Percentiles rank a stretch among this genome's conserved stretches.
These are phyloP conservation scores for Tanytarsus gracilentus DNA, from an alignment of 2,888 invertebrate genomes.

Conservation along the genomic window DNA sequence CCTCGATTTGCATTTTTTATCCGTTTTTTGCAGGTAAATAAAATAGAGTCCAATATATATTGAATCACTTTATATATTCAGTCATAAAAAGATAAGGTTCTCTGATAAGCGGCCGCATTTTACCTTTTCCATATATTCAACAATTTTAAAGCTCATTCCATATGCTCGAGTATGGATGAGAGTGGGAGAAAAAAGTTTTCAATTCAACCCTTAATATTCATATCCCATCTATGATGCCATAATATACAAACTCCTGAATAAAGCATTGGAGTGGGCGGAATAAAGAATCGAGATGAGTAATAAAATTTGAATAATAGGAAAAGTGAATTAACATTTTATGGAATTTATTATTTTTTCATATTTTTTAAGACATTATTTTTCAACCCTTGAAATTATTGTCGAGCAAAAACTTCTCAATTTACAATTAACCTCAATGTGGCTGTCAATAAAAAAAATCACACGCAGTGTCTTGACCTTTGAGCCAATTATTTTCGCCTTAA, in stretches of 20 bases:
- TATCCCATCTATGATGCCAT: constrained; percentile 2
- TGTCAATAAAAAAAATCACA: too few species aligned
- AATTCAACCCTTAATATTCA: background rate
- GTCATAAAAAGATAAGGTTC: constrained; percentile 10
- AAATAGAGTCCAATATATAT: constrained; percentile 7
- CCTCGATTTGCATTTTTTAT: constrained; percentile 5
- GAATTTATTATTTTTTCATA: too few species aligned
- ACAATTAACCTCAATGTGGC: too few species aligned
- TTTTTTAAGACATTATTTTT: too few species aligned
- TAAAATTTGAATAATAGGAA: constrained; percentile 26
- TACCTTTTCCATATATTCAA: constrained; percentile 1
- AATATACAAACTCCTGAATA: too few species aligned
- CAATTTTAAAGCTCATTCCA: constrained; percentile 6
- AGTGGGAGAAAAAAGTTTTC: background rate
- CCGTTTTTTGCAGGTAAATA: background rate
- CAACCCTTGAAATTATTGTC: too few species aligned
- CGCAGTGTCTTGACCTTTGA: too few species aligned
- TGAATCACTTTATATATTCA: constrained; percentile 2
- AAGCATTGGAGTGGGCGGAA: background rate
- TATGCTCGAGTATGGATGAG: background rate
- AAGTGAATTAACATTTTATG: constrained; percentile 24
- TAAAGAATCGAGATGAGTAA: constrained; percentile 25
- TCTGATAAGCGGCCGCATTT: background rate
- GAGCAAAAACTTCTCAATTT: too few species aligned
- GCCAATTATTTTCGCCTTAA: too few species aligned